A percentile compares a stretch with the other conserved stretches of the same genome.
Conservation (phyloP, 2,113 vertebrate genomes). For the Nannospalax galili region DNA sequence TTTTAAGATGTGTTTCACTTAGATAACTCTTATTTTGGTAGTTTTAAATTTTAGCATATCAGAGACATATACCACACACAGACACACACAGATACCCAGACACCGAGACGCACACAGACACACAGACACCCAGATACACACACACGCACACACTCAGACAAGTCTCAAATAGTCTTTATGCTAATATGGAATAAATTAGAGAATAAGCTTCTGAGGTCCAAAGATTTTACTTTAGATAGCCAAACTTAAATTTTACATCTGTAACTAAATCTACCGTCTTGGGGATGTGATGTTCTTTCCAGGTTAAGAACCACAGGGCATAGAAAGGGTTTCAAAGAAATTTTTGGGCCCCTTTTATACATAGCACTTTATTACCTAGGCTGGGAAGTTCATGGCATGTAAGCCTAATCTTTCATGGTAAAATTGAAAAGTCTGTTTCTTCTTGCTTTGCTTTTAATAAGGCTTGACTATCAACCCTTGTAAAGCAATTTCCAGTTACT, state of each 20-base stretch:
- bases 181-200: neutral
- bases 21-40: neutral
- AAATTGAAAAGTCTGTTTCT: neutral
- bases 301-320: neutral
- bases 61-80: too few relatives aligned
- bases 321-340: neutral
- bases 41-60: neutral
- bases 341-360: neutral
- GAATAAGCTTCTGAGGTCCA: neutral
- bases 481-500: neutral
- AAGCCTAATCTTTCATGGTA: neutral
- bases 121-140: too few relatives aligned
- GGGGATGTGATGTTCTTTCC: neutral
- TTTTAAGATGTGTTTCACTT: slow-evolving; percentile 46
- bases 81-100: neutral
- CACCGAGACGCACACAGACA: too few relatives aligned
- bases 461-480: neutral
- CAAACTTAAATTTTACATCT: neutral
- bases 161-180: neutral
- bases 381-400: neutral
- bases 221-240: slow-evolving; percentile 19
- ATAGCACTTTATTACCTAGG: neutral
- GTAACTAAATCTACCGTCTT: neutral
- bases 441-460: slow-evolving; percentile 50
- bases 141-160: too few relatives aligned